These are phyloP conservation scores for Poliocrania exsul DNA, from an alignment of 2,797 vertebrate genomes.

Conservation along the genomic window DNA sequence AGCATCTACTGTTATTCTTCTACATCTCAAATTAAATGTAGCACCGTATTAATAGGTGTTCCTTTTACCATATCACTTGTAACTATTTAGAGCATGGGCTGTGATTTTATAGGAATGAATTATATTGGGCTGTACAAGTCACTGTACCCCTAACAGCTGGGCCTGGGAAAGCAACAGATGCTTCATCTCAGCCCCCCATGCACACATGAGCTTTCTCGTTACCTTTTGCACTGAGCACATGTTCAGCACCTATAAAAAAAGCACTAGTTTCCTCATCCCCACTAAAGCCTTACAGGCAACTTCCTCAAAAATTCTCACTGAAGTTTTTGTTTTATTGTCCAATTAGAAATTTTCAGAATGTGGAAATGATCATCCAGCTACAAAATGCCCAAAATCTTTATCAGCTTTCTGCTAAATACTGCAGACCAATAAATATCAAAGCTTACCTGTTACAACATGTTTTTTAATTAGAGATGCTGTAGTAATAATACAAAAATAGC, in stretches of 20 bases:
- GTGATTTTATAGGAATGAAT: not conserved
- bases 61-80: not conserved
- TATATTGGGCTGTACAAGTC: not conserved
- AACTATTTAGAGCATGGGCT: not conserved
- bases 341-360: not conserved
- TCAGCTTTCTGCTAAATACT: not conserved
- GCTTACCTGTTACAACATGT: not conserved
- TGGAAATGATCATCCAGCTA: not conserved
- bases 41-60: not conserved
- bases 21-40: not conserved
- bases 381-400: not conserved
- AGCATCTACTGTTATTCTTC: not conserved
- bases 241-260: not conserved
- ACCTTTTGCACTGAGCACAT: not conserved
- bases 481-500: not conserved
- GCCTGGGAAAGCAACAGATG: not conserved
- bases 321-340: not conserved
- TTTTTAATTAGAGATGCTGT: not conserved
- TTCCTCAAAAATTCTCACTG: not conserved
- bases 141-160: not conserved
- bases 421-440: not conserved
- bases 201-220: accelerated
- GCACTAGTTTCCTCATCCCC: not conserved
- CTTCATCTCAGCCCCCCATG: not conserved
- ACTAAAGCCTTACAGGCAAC: not conserved